A percentile compares a stretch with the other conserved stretches of the same genome.
Conservation (phyloP, 2,888 invertebrate species). For the Leptopilina syphax region DNA sequence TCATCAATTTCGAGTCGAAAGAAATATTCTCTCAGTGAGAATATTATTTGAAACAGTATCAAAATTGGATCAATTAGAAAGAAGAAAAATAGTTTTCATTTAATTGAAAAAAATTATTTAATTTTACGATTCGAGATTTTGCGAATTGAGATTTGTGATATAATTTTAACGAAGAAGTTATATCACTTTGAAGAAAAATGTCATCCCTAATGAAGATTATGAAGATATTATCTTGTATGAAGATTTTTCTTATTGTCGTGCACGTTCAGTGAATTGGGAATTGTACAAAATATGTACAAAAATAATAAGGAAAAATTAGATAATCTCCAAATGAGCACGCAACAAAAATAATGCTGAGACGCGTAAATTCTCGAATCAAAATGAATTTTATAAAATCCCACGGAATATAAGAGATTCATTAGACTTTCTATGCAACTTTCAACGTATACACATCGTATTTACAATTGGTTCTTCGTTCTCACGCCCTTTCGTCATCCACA, state of each 20-base stretch:
- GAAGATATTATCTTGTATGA: neutral
- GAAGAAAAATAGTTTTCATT: no score
- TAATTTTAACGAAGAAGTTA: no score
- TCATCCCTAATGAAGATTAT: neutral
- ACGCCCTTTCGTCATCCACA: constrained; percentile 62
- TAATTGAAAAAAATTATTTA: no score
- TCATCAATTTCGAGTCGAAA: no score
- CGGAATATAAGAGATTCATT: constrained; percentile 35
- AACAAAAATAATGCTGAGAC: constrained; percentile 5
- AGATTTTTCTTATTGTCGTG: neutral
- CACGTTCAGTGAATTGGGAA: neutral
- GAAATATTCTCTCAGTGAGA: no score
- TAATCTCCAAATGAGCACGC: neutral
- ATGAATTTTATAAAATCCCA: constrained; percentile 38
- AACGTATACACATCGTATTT: constrained; percentile 47
- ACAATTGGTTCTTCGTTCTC: constrained; percentile 64
- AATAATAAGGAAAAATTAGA: constrained; percentile 11
- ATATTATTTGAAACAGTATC: no score
- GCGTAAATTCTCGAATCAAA: constrained; percentile 16
- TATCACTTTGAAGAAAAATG: no score
- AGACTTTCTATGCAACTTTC: constrained; percentile 39
- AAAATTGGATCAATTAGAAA: no score
- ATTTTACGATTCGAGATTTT: no score
- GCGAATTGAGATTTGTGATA: no score
- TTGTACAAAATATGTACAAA: neutral